A percentile compares a stretch with the other conserved stretches of the same genome.
Evolutionary conservation across 2,888 invertebrate species (phyloP).

Genomic region (Cylindroiulus punctatus): DNA sequence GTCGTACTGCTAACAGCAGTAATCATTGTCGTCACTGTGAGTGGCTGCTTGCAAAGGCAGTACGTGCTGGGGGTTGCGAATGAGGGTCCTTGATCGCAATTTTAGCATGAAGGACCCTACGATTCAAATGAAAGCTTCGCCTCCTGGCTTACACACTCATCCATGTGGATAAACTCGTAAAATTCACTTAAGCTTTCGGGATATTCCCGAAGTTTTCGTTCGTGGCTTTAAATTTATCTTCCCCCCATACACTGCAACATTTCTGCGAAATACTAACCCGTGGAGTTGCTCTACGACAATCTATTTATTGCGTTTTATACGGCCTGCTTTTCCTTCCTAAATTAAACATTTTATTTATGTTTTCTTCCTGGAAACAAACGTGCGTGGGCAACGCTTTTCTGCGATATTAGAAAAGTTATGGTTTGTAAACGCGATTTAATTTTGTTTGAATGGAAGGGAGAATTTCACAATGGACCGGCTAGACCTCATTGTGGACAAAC

Average conservation of each 20-base stretch:
- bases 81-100: conserved; percentile 34
- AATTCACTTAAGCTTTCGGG: conserved; percentile 39
- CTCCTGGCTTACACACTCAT: conserved; percentile 30
- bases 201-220: conserved; percentile 5
- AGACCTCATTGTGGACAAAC: too few relatives aligned
- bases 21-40: conserved; percentile 44
- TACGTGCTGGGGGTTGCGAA: background rate
- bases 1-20: conserved; percentile 45
- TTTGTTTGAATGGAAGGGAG: background rate
- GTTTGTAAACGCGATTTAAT: conserved; percentile 22
- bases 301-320: conserved; percentile 35
- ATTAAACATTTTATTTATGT: conserved; percentile 23
- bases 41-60: conserved; percentile 7
- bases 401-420: conserved; percentile 36
- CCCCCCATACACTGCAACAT: background rate
- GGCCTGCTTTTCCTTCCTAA: conserved; percentile 2
- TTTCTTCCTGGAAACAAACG: conserved; percentile 11
- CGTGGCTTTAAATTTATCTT: background rate
- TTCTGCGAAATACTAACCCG: background rate
- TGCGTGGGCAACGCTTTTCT: background rate
- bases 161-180: conserved; percentile 43
- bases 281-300: background rate
- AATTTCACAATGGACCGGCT: background rate
- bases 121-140: conserved; percentile 13
- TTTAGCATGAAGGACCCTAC: conserved; percentile 15